phyloP scores from a whole-genome alignment of 2,113 vertebrate genomes.

The Dasyprocta punctata region DNA sequence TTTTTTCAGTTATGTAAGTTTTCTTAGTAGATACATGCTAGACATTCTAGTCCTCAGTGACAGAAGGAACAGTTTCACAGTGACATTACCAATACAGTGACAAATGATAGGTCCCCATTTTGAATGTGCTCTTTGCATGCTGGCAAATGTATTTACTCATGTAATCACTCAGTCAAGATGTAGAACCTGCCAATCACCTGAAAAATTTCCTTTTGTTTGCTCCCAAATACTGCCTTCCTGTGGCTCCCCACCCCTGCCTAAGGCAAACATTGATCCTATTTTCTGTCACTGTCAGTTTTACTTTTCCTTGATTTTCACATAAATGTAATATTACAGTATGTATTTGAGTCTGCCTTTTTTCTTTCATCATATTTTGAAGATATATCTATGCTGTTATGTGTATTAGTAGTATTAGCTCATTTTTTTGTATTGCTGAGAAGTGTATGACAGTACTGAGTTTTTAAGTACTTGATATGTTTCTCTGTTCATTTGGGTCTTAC shows the following conservation, averaged over 20 bases:
- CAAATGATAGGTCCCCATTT: neutral
- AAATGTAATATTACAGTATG: neutral
- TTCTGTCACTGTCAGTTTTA: neutral
- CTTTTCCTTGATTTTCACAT: neutral
- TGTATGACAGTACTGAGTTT: neutral
- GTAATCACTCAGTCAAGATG: neutral
- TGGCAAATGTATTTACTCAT: neutral
- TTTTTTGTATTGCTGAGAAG: neutral
- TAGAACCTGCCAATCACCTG: neutral
- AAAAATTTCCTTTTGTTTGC: neutral
- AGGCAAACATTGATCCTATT: neutral
- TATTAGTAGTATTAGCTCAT: neutral
- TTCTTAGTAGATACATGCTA: neutral
- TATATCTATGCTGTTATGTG: neutral
- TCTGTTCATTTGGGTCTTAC: neutral
- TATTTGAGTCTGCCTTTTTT: neutral
- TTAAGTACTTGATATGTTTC: neutral
- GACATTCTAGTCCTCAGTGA: neutral
- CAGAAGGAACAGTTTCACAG: neutral
- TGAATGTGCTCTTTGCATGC: neutral
- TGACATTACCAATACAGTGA: neutral
- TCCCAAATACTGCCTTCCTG: neutral
- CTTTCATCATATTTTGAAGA: neutral
- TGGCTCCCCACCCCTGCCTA: neutral
- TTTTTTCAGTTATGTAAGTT: neutral